Base-by-base conservation (phyloP, 1,140 invertebrate genomes). In the Daktulosphaira vitifoliae region DNA sequence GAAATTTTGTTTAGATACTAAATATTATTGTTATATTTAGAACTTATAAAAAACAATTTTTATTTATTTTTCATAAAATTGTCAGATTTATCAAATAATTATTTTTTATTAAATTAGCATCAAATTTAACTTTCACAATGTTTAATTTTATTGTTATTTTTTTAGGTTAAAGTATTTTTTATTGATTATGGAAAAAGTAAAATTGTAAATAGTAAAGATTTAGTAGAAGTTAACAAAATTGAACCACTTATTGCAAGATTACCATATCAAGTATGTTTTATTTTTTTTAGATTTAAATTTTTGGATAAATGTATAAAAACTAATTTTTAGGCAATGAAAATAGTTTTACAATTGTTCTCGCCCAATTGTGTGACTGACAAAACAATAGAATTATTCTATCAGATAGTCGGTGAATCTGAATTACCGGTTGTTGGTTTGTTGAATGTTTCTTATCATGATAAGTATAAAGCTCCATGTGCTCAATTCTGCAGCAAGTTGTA, bases 131-230 rank as follows among this genome's bases (percentile, higher is more conserved):
- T 15, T 7, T 15, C 5, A n/a, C n/a, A 15, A 42, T 42, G n/a
- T 4, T 42, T 42, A 11, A 7, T 42, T n/a, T 15, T 42, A 3
- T 42, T 33, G 29, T 42, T n/a, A 15, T 13, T 37, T 37, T 5
- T 37, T n/a, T 52, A 52, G 50, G 26, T 52, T 4, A 52, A 52
- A 52, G 25, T 52, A 33, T 52, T 20, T 52, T 52, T 52, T 52
- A 29, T 52, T 3, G 50, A 52, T 25, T 52, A 52, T 18, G 50
- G 50, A 3, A 2, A 5, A 16, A 18, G n/a, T 9, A 29, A 29
- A 16, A 33, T 9, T 29, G 50, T 52, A 26, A 9, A 52, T 16
- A 1, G 25, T 26, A 2, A 29, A 15, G n/a, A 25, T 16, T 8
- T 52, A 18, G 18, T 52, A 26, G n/a, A 20, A n/a, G 1, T 52